phyloP scores from a whole-genome alignment of 2,113 vertebrate genomes.

The Rhombomys opimus region DNA sequence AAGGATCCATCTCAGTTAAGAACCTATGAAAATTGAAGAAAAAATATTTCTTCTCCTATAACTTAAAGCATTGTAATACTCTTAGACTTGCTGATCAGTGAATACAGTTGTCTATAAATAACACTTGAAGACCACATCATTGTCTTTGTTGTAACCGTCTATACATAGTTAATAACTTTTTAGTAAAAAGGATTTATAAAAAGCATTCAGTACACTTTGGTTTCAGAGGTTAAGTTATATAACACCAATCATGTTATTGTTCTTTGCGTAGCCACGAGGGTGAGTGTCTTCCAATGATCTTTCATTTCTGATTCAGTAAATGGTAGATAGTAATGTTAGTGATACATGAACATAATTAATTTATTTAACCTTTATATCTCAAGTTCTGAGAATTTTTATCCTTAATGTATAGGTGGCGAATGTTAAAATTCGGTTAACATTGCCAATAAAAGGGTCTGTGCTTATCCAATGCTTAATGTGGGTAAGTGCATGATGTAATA shows the following conservation, averaged over 20 bases:
- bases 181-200: background rate
- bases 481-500: background rate
- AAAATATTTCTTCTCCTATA: background rate
- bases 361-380: background rate
- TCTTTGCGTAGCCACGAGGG: background rate
- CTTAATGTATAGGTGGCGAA: background rate
- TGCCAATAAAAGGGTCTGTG: background rate
- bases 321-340: background rate
- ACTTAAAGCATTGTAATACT: background rate
- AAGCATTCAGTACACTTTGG: background rate
- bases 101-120: background rate
- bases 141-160: background rate
- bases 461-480: background rate
- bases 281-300: background rate
- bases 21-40: background rate
- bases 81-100: background rate
- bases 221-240: background rate
- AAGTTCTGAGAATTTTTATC: constrained; percentile 8
- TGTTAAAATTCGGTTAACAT: background rate
- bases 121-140: background rate
- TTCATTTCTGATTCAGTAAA: background rate
- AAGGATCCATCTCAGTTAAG: background rate
- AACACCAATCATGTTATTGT: background rate
- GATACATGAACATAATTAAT: constrained; percentile 15
- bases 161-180: background rate